Conservation (phyloP, 2,888 invertebrate species). For the Sialis fuliginosa region DNA sequence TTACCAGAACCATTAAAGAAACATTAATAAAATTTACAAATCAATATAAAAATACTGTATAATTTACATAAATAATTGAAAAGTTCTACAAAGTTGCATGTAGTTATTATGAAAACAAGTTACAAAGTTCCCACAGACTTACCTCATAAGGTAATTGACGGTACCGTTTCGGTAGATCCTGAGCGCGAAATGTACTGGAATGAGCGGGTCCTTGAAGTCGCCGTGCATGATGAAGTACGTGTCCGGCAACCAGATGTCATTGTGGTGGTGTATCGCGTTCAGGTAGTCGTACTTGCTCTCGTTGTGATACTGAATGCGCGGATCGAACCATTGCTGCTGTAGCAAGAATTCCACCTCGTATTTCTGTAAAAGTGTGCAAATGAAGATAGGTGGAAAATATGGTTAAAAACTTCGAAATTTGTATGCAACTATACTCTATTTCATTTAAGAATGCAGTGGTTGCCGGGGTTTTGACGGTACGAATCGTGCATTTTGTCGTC, state of each 20-base stretch:
- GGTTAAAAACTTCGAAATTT: too few relatives aligned
- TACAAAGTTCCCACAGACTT: constrained; percentile 16
- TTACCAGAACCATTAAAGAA: too few relatives aligned
- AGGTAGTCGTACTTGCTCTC: constrained; percentile 74
- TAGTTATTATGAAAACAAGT: constrained; percentile 2
- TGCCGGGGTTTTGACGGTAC: too few relatives aligned
- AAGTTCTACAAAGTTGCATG: too few relatives aligned
- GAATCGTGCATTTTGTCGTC: too few relatives aligned
- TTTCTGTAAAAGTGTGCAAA: constrained; percentile 46
- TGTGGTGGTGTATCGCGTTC: constrained; percentile 85
- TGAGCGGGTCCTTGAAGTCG: constrained; percentile 86
- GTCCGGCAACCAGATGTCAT: constrained; percentile 85
- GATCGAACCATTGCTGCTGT: constrained; percentile 88
- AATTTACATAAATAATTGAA: too few relatives aligned
- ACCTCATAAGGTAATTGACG: constrained; percentile 86
- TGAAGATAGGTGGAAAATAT: too few relatives aligned
- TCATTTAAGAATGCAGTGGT: too few relatives aligned
- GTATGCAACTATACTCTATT: too few relatives aligned
- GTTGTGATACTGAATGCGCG: constrained; percentile 73
- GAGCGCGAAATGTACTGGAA: constrained; percentile 84
- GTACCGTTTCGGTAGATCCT: constrained; percentile 85
- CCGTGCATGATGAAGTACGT: constrained; percentile 95
- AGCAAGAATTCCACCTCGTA: constrained; percentile 90
- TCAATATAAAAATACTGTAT: too few relatives aligned
- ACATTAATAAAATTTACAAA: too few relatives aligned